Conservation (phyloP, 2,113 vertebrate genomes). For the Sebastes schlegelii region DNA sequence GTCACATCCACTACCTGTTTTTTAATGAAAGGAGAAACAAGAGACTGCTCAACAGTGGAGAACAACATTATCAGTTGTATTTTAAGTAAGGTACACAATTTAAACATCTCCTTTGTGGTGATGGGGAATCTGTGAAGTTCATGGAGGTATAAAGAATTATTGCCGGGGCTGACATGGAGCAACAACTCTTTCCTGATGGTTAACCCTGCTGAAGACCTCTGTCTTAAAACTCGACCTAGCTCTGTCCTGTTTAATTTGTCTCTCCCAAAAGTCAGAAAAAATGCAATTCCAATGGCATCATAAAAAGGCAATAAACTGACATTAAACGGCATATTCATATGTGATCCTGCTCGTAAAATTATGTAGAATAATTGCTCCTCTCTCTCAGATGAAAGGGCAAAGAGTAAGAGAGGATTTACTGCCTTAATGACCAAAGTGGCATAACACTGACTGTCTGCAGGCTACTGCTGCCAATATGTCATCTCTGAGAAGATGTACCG, state of each 20-base stretch:
- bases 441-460: constrained; percentile 53
- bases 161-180: constrained; percentile 9
- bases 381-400: constrained; percentile 46
- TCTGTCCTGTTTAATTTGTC: constrained; percentile 40
- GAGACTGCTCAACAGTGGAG: constrained; percentile 14
- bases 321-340: constrained; percentile 58
- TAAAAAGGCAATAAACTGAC: constrained; percentile 60
- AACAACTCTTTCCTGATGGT: constrained; percentile 29
- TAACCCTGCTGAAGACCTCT: constrained; percentile 36
- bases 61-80: constrained; percentile 21
- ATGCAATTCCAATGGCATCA: constrained; percentile 45
- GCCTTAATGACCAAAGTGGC: constrained; percentile 61
- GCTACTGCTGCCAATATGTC: constrained; percentile 51
- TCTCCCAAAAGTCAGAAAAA: constrained; percentile 25
- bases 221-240: constrained; percentile 21
- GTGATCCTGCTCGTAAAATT: constrained; percentile 57
- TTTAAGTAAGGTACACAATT: constrained; percentile 28
- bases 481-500: constrained; percentile 41
- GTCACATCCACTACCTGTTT: constrained; percentile 37
- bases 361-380: constrained; percentile 55
- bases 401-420: constrained; percentile 54
- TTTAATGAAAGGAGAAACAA: constrained; percentile 41
- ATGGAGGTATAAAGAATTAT: constrained; percentile 27
- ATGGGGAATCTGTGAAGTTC: constrained; percentile 18
- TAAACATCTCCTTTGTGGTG: constrained; percentile 23